Evolutionary conservation across 2,888 invertebrate species (phyloP).

Genomic region (Drosophila yooni): DNA sequence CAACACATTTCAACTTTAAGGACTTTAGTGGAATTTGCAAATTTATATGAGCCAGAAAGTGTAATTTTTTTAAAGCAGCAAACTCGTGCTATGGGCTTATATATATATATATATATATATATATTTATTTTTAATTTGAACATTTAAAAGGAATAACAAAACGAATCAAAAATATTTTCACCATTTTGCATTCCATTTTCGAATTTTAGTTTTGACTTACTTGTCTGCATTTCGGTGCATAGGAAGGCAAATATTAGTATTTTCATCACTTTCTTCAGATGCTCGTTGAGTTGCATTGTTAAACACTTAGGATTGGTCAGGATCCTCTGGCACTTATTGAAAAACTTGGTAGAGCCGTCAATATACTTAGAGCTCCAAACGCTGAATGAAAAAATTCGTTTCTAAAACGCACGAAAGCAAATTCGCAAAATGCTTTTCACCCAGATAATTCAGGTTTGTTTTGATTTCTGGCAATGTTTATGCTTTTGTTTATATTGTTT

Average conservation of each 20-base stretch:
- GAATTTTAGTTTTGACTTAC: constrained; percentile 66
- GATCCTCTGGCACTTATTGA: neutral
- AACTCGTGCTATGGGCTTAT: neutral
- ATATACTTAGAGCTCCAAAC: constrained; percentile 48
- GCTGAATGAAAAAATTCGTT: constrained; percentile 65
- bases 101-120: neutral
- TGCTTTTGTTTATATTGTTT: constrained; percentile 34
- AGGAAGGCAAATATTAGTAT: constrained; percentile 78
- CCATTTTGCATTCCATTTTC: neutral
- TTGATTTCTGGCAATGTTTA: constrained; percentile 60
- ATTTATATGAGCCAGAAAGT: neutral
- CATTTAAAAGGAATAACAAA: neutral
- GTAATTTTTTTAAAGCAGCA: neutral
- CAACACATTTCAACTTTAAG: neutral
- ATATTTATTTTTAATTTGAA: too few species aligned
- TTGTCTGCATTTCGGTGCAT: constrained; percentile 82
- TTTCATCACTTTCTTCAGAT: constrained; percentile 71
- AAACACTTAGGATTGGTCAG: neutral
- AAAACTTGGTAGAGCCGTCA: constrained; percentile 1
- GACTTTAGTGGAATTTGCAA: neutral
- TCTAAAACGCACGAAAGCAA: constrained; percentile 60
- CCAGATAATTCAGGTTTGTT: constrained; percentile 74
- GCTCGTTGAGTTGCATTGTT: constrained; percentile 67
- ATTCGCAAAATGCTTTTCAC: constrained; percentile 69
- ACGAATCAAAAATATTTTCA: neutral